Evolutionary conservation across 2,113 vertebrate genomes (phyloP).

Genomic region (Gnathonemus echidnorhynchus): DNA sequence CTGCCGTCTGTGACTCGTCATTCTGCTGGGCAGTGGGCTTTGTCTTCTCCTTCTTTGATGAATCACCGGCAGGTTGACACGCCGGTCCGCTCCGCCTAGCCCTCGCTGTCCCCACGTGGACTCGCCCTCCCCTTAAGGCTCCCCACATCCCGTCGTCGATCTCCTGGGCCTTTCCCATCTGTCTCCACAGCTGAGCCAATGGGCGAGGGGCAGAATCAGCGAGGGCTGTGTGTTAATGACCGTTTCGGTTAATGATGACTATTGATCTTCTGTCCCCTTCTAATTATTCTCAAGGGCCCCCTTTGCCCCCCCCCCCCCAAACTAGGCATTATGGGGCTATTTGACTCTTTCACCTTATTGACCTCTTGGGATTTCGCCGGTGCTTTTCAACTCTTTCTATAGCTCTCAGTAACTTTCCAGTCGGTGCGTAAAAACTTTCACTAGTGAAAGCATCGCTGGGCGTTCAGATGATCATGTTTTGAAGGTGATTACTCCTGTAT

Average conservation of each 20-base stretch:
- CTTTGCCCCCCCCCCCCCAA: neutral
- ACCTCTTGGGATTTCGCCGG: neutral
- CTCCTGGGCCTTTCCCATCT: neutral
- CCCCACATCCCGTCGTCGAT: neutral
- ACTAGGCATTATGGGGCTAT: neutral
- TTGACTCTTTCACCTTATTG: neutral
- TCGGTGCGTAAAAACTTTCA: neutral
- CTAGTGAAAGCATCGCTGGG: neutral
- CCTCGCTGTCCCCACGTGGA: neutral
- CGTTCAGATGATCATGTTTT: neutral
- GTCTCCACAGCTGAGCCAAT: neutral
- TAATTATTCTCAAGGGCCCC: neutral
- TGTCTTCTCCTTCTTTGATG: conserved; percentile 14
- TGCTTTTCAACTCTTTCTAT: neutral
- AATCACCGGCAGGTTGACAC: conserved; percentile 43
- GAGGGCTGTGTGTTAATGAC: neutral
- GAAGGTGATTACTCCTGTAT: neutral
- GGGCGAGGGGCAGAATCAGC: neutral
- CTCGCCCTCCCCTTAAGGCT: neutral
- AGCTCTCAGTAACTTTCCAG: neutral
- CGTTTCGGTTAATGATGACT: neutral
- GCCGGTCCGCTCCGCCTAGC: conserved; percentile 19
- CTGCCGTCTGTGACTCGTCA: neutral
- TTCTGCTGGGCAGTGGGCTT: conserved; percentile 33
- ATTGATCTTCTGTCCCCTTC: neutral